Evolutionary conservation across 2,888 invertebrate species (phyloP).

Genomic region (Rhagophthalmus giganteus): DNA sequence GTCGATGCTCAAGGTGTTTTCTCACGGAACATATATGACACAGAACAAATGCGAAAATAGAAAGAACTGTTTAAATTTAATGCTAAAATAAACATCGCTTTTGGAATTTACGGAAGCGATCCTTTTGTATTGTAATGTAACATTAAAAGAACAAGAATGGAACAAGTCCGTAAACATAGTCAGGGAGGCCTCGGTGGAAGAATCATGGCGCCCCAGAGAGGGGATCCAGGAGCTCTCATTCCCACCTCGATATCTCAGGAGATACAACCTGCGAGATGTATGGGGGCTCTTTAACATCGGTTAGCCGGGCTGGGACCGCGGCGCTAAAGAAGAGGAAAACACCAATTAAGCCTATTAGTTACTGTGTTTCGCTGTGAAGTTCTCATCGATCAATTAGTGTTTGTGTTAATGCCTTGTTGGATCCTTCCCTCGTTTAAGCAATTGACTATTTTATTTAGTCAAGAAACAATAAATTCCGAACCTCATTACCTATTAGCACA

Average conservation of each 20-base stretch:
- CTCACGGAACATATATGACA: no score
- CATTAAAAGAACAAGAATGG: conserved; percentile 55
- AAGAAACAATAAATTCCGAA: conserved; percentile 2
- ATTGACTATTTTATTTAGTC: conserved; percentile 16
- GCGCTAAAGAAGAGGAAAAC: conserved; percentile 45
- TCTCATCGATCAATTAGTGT: conserved; percentile 37
- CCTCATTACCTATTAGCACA: no score
- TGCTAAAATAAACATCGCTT: conserved; percentile 51
- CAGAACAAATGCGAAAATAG: conserved; percentile 9
- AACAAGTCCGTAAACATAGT: conserved; percentile 53
- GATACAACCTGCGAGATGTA: conserved; percentile 51
- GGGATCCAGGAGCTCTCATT: conserved; percentile 50
- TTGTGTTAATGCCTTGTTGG: conserved; percentile 30
- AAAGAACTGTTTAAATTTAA: conserved; percentile 38
- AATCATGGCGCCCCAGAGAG: conserved; percentile 56
- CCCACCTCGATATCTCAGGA: conserved; percentile 51
- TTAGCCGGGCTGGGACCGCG: conserved; percentile 44
- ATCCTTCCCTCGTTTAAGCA: conserved; percentile 23
- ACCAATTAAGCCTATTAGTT: conserved; percentile 48
- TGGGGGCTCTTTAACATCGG: conserved; percentile 55
- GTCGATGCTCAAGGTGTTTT: no score
- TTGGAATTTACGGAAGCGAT: conserved; percentile 47
- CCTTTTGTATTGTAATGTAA: conserved; percentile 54
- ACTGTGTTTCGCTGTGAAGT: conserved; percentile 36
- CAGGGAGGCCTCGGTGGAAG: conserved; percentile 51